A percentile compares a stretch with the other conserved stretches of the same genome.
Conservation (phyloP, 2,888 invertebrate species). For the Craniophora ligustri region DNA sequence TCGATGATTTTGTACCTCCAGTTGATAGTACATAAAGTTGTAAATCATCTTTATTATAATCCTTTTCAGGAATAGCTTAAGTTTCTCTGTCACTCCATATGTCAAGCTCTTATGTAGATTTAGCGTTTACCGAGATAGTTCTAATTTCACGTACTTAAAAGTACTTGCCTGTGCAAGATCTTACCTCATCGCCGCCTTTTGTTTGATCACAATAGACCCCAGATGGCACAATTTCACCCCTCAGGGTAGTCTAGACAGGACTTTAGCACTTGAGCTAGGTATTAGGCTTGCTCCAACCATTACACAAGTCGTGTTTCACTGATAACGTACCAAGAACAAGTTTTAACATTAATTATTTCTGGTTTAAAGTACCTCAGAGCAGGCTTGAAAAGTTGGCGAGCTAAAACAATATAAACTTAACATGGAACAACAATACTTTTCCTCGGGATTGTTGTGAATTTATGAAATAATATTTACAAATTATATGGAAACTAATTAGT, state of each 20-base stretch:
- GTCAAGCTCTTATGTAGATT: constrained; percentile 12
- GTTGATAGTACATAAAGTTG: too few species aligned
- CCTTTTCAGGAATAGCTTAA: too few species aligned
- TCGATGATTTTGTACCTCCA: too few species aligned
- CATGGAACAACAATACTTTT: constrained; percentile 14
- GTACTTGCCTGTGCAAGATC: constrained; percentile 6
- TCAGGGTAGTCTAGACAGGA: constrained; percentile 39
- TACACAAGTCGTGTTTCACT: constrained; percentile 38
- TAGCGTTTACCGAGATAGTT: constrained; percentile 25
- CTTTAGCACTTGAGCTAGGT: constrained; percentile 18
- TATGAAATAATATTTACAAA: constrained; percentile 38
- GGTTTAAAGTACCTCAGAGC: constrained; percentile 24
- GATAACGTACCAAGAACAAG: constrained; percentile 32
- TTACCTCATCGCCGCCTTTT: constrained; percentile 41
- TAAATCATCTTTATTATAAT: too few species aligned
- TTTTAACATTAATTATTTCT: constrained; percentile 47
- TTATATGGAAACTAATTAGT: constrained; percentile 24
- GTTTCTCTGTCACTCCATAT: too few species aligned
- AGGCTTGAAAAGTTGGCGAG: constrained; percentile 27
- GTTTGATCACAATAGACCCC: constrained; percentile 43
- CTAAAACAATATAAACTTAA: constrained; percentile 36
- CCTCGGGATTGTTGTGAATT: constrained; percentile 19
- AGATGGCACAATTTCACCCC: constrained; percentile 32
- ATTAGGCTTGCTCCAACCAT: constrained; percentile 35
- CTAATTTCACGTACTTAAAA: constrained; percentile 41